Conservation (phyloP, 2,113 vertebrate genomes). For the Meleagris gallopavo region DNA sequence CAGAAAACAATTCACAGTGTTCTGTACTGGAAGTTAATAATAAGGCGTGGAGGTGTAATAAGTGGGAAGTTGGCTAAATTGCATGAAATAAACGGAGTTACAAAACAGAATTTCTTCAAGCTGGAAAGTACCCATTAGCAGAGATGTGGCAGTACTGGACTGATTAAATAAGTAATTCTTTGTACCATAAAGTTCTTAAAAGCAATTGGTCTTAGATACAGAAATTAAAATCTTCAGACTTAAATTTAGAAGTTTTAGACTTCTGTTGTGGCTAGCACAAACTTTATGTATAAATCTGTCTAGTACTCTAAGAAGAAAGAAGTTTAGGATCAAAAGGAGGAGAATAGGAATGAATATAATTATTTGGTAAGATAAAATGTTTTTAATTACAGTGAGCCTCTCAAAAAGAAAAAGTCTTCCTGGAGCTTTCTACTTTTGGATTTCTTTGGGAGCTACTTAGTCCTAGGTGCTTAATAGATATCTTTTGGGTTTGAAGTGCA, state of each 20-base stretch:
- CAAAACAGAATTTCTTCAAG: constrained; percentile 48
- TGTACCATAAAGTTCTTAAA: neutral
- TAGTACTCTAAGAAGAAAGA: constrained; percentile 34
- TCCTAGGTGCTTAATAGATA: neutral
- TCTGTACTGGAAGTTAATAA: constrained; percentile 68
- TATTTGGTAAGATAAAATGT: constrained; percentile 6
- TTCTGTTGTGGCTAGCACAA: neutral
- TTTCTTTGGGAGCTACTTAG: constrained; percentile 15
- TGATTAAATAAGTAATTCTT: constrained; percentile 58
- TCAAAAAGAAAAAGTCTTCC: neutral
- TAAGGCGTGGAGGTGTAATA: constrained; percentile 59
- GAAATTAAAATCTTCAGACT: neutral
- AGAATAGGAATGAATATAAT: neutral
- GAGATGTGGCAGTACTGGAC: neutral
- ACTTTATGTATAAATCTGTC: neutral
- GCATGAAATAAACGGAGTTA: constrained; percentile 71
- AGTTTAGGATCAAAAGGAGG: constrained; percentile 4
- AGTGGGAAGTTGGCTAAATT: constrained; percentile 72
- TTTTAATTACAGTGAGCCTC: neutral
- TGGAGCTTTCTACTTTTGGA: neutral
- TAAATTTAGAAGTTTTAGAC: neutral
- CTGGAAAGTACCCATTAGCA: constrained; percentile 53
- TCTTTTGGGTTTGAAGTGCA: neutral
- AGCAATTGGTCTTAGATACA: constrained; percentile 33
- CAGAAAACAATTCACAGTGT: constrained; percentile 44